Evolutionary conservation across 2,797 vertebrate species (phyloP).

Genomic region (Morus bassanus): DNA sequence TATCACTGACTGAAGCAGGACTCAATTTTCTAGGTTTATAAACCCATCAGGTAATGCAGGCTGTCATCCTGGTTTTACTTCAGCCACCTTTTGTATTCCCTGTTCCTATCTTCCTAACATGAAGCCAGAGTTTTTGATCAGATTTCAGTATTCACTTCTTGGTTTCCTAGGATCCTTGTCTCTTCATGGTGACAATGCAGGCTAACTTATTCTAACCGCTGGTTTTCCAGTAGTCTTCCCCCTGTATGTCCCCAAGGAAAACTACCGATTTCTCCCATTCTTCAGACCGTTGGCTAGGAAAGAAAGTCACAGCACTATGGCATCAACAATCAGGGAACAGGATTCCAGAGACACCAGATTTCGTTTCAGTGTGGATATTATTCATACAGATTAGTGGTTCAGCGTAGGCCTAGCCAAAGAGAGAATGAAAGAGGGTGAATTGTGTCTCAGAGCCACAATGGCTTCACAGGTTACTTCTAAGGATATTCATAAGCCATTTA

Average conservation of each 20-base stretch:
- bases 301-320: background rate
- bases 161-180: background rate
- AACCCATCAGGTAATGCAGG: background rate
- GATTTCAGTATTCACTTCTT: background rate
- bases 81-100: background rate
- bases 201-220: background rate
- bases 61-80: background rate
- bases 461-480: background rate
- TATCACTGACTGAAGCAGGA: background rate
- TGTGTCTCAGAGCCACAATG: background rate
- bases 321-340: background rate
- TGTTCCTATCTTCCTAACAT: background rate
- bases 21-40: background rate
- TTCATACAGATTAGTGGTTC: background rate
- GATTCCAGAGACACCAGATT: background rate
- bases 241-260: background rate
- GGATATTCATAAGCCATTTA: background rate
- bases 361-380: background rate
- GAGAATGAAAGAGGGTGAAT: background rate
- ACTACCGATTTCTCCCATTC: background rate
- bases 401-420: background rate
- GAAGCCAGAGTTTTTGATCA: background rate
- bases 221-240: background rate
- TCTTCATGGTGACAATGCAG: background rate
- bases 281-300: background rate